Conservation (phyloP, 2,888 invertebrate genomes). For the Eupeodes latifasciatus region DNA sequence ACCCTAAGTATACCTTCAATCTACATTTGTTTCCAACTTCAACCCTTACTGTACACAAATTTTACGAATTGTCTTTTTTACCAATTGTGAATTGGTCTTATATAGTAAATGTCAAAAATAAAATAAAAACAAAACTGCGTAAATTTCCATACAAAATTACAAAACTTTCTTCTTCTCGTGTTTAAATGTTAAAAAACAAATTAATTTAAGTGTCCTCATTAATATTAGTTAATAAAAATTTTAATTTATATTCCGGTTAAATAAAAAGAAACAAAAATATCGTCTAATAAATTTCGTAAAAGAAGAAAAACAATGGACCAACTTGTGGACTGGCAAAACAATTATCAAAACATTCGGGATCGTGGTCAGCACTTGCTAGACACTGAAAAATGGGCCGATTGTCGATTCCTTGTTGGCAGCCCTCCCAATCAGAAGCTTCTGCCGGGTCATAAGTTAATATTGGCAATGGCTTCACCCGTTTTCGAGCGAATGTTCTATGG, state of each 20-base stretch:
- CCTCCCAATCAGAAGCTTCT: conserved; percentile 90
- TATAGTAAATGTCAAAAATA: conserved; percentile 19
- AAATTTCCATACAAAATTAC: background rate
- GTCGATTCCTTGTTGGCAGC: conserved; percentile 91
- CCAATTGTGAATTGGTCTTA: background rate
- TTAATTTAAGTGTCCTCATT: background rate
- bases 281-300: background rate
- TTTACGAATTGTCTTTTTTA: background rate
- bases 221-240: background rate
- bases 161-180: background rate
- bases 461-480: conserved; percentile 94
- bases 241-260: background rate
- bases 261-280: background rate
- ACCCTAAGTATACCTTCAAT: too few relatives aligned
- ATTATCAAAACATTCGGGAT: conserved; percentile 89
- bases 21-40: background rate
- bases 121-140: conserved; percentile 34
- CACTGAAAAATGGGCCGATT: conserved; percentile 93
- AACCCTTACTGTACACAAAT: background rate
- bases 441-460: conserved; percentile 91
- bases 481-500: conserved; percentile 96
- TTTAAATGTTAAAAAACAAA: background rate
- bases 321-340: conserved; percentile 90
- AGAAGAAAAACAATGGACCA: conserved; percentile 52
- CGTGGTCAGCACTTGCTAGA: conserved; percentile 90